Base-by-base conservation (phyloP, 37 sponge, comb jelly and placozoan species). In the Diacarnus erythraeanus region DNA sequence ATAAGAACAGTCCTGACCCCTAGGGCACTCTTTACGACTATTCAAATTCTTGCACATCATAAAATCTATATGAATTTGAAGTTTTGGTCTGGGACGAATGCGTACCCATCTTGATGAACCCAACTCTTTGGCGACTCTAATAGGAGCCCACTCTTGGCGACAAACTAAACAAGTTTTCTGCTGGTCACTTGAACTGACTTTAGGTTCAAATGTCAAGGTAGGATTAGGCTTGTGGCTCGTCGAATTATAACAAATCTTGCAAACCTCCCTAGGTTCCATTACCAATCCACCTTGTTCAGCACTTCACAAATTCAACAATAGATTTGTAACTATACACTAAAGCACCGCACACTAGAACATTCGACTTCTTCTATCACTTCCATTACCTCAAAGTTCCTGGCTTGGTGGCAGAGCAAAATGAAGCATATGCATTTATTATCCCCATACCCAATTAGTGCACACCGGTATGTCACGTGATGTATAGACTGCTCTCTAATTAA, bases 181-280 rank as follows among this genome's bases (percentile, higher is more conserved):
- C 22, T 56, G n/a, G 1, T 31, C 37, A 15, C 74, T 43, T 43
- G 25, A 51, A 41, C 88, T 89, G 42, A n/a, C 75, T 69, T 86
- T 95, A 21, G 65, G 51, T 30, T 64, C 80, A 1, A 73, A 81
- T 18, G 95, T 95, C 0, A 90, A 63, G 15, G 87, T 91, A 0
- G 94, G 97, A 64, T 78, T 90, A 18, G 80, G 34, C 75, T 96
- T 96, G 78, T 96, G 97, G 56, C 85, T 93, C 0, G 86, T 85
- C 5, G 86, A 74, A 39, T 79, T 88, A 75, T 77, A 96, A 51
- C 97, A 96, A n/a, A 96, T 82, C 68, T 87, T 87, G 65, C 97
- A 96, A 26, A 93, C 97, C 40, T 85, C 77, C 27, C 37, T 23
- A 15, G 33, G 30, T 17, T 83, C 77, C n/a, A n/a, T n/a, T n/a